A percentile compares a stretch with the other conserved stretches of the same genome.
Evolutionary conservation across 1,140 invertebrate genomes (phyloP).

Genomic region (Nymphalis io): DNA sequence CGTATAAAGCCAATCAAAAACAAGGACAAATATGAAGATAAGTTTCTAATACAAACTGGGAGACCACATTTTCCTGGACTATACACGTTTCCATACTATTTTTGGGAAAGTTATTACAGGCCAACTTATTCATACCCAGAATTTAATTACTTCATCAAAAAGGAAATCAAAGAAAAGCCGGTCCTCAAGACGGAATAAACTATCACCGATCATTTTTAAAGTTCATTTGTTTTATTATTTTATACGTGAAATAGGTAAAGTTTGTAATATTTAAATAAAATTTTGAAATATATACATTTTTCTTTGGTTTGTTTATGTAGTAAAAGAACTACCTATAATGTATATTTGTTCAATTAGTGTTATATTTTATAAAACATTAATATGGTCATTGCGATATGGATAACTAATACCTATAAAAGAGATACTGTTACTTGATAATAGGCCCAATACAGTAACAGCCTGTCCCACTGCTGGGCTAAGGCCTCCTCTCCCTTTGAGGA

Average conservation of each 20-base stretch:
- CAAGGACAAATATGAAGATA: conserved; percentile 37
- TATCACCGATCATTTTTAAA: neutral
- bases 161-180: conserved; percentile 32
- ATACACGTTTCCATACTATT: conserved; percentile 35
- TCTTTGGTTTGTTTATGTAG: too few species aligned
- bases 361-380: too few species aligned
- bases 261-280: too few species aligned
- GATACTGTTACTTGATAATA: too few species aligned
- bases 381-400: too few species aligned
- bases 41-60: conserved; percentile 19
- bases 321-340: too few species aligned
- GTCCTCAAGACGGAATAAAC: neutral
- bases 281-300: too few species aligned
- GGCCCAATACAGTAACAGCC: too few species aligned
- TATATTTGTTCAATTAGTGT: too few species aligned
- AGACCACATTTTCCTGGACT: conserved; percentile 30
- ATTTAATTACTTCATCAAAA: conserved; percentile 30
- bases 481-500: too few species aligned
- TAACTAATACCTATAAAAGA: too few species aligned
- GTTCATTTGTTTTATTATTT: neutral
- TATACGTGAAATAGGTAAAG: neutral
- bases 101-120: conserved; percentile 30
- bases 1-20: conserved; percentile 28
- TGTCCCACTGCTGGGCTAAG: too few species aligned
- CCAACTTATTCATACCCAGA: conserved; percentile 29